Percentiles rank a stretch among this genome's conserved stretches.
These are phyloP conservation scores for Scelioninae gen. 2 DNA, from an alignment of 2,888 invertebrate genomes.

Conservation along the genomic window DNA sequence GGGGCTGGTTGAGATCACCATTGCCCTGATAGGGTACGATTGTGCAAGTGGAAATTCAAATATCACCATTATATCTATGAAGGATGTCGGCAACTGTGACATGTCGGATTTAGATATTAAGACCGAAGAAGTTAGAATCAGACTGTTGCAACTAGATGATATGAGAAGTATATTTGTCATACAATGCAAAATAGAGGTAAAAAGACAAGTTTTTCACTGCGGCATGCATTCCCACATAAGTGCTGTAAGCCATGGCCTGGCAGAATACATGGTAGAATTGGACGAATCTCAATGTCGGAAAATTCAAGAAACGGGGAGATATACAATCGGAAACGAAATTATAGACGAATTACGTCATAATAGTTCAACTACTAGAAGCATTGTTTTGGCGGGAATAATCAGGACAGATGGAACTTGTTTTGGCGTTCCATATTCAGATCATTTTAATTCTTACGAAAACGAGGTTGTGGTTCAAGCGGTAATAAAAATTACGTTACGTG, in stretches of 20 bases:
- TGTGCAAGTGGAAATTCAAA: constrained; percentile 11
- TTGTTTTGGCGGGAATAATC: constrained; percentile 33
- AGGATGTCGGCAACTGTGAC: constrained; percentile 7
- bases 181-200: background rate
- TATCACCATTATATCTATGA: background rate
- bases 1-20: too few relatives aligned
- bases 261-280: constrained; percentile 43
- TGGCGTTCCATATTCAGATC: constrained; percentile 56
- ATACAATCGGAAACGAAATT: background rate
- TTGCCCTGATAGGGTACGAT: constrained; percentile 11
- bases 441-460: constrained; percentile 51
- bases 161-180: background rate
- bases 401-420: constrained; percentile 40
- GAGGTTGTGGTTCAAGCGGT: constrained; percentile 51
- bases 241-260: constrained; percentile 25
- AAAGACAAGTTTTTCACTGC: constrained; percentile 26
- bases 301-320: constrained; percentile 1
- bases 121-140: background rate
- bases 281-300: background rate
- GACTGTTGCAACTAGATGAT: background rate
- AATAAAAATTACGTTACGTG: constrained; percentile 14
- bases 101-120: background rate
- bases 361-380: constrained; percentile 6
- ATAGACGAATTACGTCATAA: constrained; percentile 5
- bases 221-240: constrained; percentile 53